Evolutionary conservation across 2,888 invertebrate species (phyloP).

Genomic region (Cactoblastis cactorum): DNA sequence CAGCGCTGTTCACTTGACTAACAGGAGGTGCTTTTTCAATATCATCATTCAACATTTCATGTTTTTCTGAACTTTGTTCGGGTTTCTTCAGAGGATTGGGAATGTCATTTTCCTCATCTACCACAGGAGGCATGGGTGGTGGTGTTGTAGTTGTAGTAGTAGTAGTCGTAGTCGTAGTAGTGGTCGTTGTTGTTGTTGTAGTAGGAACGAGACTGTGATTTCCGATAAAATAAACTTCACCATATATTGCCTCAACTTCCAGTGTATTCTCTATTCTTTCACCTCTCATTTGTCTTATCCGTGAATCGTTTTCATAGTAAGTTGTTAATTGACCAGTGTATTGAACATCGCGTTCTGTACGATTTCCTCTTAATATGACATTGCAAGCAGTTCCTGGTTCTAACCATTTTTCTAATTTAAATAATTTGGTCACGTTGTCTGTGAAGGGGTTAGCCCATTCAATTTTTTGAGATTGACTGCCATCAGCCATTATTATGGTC

Average conservation of each 20-base stretch:
- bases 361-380: slow-evolving; percentile 86
- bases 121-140: slow-evolving; percentile 74
- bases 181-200: slow-evolving; percentile 81
- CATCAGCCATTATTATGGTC: slow-evolving; percentile 79
- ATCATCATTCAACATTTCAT: slow-evolving; percentile 50
- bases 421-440: slow-evolving; percentile 77
- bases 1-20: slow-evolving; percentile 58
- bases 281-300: slow-evolving; percentile 81
- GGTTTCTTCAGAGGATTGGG: slow-evolving; percentile 51
- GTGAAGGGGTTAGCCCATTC: slow-evolving; percentile 84
- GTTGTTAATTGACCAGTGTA: slow-evolving; percentile 86
- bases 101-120: slow-evolving; percentile 63
- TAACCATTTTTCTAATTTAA: slow-evolving; percentile 82
- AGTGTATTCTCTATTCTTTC: slow-evolving; percentile 83
- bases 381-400: slow-evolving; percentile 90
- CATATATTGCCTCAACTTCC: slow-evolving; percentile 85
- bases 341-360: slow-evolving; percentile 85
- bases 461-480: slow-evolving; percentile 78
- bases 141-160: slow-evolving; percentile 77
- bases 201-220: slow-evolving; percentile 90
- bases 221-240: slow-evolving; percentile 86
- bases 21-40: slow-evolving; percentile 41
- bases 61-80: slow-evolving; percentile 43
- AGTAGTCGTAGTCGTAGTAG: slow-evolving; percentile 81
- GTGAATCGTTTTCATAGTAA: slow-evolving; percentile 81